Evolutionary conservation across 1,140 invertebrate genomes (phyloP).

Genomic region (Brachionus manjavacas): DNA sequence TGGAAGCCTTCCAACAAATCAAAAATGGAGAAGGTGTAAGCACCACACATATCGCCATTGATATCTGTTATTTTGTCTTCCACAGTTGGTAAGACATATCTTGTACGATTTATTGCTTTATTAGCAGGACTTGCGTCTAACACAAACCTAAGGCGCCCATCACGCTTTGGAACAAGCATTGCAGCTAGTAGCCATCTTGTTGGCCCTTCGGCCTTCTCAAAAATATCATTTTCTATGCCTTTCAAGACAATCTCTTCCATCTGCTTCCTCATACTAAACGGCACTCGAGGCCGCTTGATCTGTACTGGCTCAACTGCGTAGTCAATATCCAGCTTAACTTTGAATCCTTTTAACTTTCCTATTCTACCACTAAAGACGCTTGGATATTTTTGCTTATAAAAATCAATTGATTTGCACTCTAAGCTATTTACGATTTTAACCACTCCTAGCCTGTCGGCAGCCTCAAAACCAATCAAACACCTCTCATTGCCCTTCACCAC

Average conservation of each 20-base stretch:
- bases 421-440: not conserved
- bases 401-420: conserved; percentile 12
- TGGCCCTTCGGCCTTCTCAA: conserved; percentile 6
- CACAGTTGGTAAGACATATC: conserved; percentile 33
- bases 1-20: conserved; percentile 58
- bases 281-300: not conserved
- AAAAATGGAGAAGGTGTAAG: conserved; percentile 57
- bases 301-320: not conserved
- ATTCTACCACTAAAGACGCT: not conserved
- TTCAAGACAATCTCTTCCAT: not conserved
- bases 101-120: conserved; percentile 24
- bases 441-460: not conserved
- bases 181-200: conserved; percentile 40
- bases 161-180: conserved; percentile 36
- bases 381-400: not conserved
- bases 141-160: conserved; percentile 33
- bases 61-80: conserved; percentile 43
- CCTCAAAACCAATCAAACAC: conserved; percentile 4
- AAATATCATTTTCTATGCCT: conserved; percentile 4
- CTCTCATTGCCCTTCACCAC: not conserved
- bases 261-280: not conserved
- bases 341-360: not conserved
- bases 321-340: conserved; percentile 19
- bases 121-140: conserved; percentile 40
- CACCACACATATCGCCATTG: conserved; percentile 48